Evolutionary conservation across 2,113 vertebrate species (phyloP).

Genomic region (Nothobranchius kuhntae): DNA sequence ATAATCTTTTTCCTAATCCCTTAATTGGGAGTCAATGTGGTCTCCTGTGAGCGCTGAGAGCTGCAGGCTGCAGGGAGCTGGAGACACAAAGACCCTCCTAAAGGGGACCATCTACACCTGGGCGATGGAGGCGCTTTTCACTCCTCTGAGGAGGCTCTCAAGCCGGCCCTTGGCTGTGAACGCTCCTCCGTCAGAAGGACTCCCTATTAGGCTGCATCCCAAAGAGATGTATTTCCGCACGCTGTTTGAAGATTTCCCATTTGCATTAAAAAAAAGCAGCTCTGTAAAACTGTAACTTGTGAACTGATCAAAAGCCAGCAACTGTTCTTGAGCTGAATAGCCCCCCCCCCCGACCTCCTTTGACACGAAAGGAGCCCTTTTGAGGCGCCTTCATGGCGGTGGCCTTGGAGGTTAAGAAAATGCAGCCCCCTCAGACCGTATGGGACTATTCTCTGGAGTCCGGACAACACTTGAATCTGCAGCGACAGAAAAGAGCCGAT

Average conservation of each 20-base stretch:
- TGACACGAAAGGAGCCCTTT: conserved; percentile 82
- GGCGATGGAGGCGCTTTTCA: conserved; percentile 67
- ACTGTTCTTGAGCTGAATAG: conserved; percentile 73
- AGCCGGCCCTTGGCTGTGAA: conserved; percentile 73
- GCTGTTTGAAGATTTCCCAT: conserved; percentile 79
- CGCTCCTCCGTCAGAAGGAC: conserved; percentile 77
- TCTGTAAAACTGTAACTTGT: conserved; percentile 83
- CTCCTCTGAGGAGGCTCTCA: conserved; percentile 67
- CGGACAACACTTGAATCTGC: conserved; percentile 74
- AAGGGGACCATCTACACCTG: conserved; percentile 72
- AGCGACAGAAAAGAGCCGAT: conserved; percentile 66
- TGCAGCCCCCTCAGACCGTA: conserved; percentile 71
- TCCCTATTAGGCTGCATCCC: conserved; percentile 74
- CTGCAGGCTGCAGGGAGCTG: conserved; percentile 37
- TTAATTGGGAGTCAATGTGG: conserved; percentile 77
- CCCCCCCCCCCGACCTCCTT: conserved; percentile 66
- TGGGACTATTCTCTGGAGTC: conserved; percentile 71
- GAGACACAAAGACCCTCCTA: conserved; percentile 48
- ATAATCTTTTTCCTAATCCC: conserved; percentile 73
- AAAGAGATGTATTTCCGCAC: conserved; percentile 77
- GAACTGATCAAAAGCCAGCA: conserved; percentile 84
- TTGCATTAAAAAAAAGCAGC: conserved; percentile 82
- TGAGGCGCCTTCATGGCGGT: conserved; percentile 75
- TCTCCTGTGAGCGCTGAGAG: conserved; percentile 65
- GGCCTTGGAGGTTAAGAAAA: conserved; percentile 84